Evolutionary conservation across 2,797 vertebrate species (phyloP), one percentile per base, ranked within the genome.

Genomic region (Argyrosomus regius): DNA sequence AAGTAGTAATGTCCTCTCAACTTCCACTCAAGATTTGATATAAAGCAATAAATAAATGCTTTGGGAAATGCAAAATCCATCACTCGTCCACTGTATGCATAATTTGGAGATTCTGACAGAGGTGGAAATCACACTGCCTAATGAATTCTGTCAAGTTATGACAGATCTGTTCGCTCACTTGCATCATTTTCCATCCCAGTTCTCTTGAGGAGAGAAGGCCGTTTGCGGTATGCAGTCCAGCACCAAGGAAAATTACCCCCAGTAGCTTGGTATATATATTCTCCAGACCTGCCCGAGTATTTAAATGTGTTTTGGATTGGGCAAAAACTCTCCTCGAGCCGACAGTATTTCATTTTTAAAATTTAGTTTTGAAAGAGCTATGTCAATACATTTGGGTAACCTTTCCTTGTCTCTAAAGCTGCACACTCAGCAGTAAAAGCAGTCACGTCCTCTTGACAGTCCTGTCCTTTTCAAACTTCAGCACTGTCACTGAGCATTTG

Each of bases 81-180:
- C 62, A 76, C 66, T 75, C 48, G 18, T 52, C 59, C 50, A 69
- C 45, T 48, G 80, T 60, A 53, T 85, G 83, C 77, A 87, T 91
- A 86, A 89, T 87, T 84, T 81, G 56, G 39, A 50, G 48, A 80
- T 77, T 72, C 31, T 86, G 78, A 85, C 83, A 70, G 86, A 67
- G 74, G 63, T 81, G 75, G 69, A 88, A 84, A 87, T 89, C 67
- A 89, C 77, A 71, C 72, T 3, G 31, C 73, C 50, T 84, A 90
- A 88, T 92, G 80, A 87, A 77, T 90, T 88, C 83, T 89, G 87
- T 90, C 82, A 88, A 66, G 59, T 79, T 78, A 58, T 86, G 79
- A 90, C 46, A 35, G 73, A 89, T 89, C 52, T 74, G 63, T 85
- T 85, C 60, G 49, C 61, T 86, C 81, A 56, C 70, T 64, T n/a